phyloP scores from a whole-genome alignment of 64 coral and sea anemone genomes.

The Stylophora pistillata region DNA sequence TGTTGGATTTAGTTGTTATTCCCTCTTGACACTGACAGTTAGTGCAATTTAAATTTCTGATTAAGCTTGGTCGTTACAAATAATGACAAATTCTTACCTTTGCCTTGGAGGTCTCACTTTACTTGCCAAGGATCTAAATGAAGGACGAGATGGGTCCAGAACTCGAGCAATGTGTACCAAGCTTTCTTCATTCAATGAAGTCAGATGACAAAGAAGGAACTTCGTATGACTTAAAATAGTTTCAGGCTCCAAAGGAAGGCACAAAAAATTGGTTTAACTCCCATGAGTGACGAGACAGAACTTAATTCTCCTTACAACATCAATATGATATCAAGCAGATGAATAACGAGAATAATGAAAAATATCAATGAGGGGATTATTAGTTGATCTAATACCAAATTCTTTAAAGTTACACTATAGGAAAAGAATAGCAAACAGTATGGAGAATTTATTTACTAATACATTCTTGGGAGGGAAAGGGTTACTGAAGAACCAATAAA shows the following conservation, averaged over 20 bases:
- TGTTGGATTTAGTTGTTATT: neutral
- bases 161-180: conserved; percentile 69
- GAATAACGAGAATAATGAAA: too few species aligned
- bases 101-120: conserved; percentile 41
- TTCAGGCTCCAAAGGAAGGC: conserved; percentile 52
- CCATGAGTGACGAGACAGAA: too few species aligned
- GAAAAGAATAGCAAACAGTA: too few species aligned
- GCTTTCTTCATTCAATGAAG: conserved; percentile 56
- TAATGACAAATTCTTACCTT: conserved; percentile 24
- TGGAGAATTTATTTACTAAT: too few species aligned
- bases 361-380: too few species aligned
- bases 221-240: conserved; percentile 66
- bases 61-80: neutral
- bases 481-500: too few species aligned
- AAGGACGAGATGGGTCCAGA: conserved; percentile 76
- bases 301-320: too few species aligned
- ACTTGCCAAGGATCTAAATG: conserved; percentile 55
- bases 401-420: too few species aligned
- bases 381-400: too few species aligned
- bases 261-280: neutral
- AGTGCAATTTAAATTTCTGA: neutral
- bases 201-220: conserved; percentile 53
- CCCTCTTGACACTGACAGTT: too few species aligned
- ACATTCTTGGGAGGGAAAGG: too few species aligned
- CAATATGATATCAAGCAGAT: too few species aligned